Evolutionary conservation across 2,888 invertebrate genomes (phyloP), one percentile per base, ranked within the genome.

Genomic region (Melieria omissa): DNA sequence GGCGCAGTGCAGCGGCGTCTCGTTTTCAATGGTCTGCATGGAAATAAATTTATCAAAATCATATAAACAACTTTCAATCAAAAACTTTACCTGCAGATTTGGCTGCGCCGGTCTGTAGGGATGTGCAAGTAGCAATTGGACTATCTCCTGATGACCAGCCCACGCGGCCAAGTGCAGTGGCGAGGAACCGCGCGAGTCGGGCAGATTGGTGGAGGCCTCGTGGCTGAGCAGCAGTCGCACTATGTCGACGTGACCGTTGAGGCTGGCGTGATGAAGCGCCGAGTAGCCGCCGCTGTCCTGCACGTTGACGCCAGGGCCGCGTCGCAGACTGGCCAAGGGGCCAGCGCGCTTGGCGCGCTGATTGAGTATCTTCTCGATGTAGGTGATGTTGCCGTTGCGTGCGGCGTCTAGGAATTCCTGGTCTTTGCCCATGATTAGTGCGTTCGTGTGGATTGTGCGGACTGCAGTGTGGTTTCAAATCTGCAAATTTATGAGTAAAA

Each of bases 381-480:
- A 91, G 80, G 91, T 90, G 83, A 93, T 91, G 88, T 97, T 95
- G 86, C 97, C 98, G 89, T 93, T 95, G 83, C 97, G 92, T 80
- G 97, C 96, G 81, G 97, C 98, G 87, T 98, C 97, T 88, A 98
- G 90, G 88, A 98, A 91, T 89, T 98, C 97, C 88, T 97, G 96
- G 88, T 98, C 97, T 89, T 96, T 96, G 87, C 97, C 97, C 97
- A 98, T 98, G 46, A 52, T 61, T 47, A 67, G 49, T 60, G 14
- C 41, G 16, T 14, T 60, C 5, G 10, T 49, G 41, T 29, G 8
- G n/a, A 49, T 47, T 9, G 4, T 10, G 42, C 7, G 10, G 12
- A 4, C 16, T 46, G 41, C 5, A 12, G 52, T 10, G 6, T 16
- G 16, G 5, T 10, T 52, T 54, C 4, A n/a, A 65, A 66, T 9